phyloP scores from a whole-genome alignment of 2,113 vertebrate genomes.

The Dermatemys mawii region DNA sequence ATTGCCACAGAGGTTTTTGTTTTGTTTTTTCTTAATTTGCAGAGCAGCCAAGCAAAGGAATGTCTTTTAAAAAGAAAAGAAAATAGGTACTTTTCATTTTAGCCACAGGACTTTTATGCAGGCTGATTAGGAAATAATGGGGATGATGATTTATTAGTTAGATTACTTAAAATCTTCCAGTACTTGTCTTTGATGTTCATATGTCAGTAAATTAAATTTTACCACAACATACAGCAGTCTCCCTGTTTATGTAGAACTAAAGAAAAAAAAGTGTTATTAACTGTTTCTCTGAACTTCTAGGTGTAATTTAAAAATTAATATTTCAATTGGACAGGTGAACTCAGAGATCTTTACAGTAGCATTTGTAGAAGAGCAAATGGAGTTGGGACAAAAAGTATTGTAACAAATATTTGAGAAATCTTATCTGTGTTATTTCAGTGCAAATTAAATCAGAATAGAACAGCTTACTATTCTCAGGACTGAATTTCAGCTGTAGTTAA shows the following conservation, averaged over 20 bases:
- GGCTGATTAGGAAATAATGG: background rate
- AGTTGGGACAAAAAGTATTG: background rate
- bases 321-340: background rate
- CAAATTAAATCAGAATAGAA: slow-evolving; percentile 2
- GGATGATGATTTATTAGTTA: background rate
- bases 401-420: background rate
- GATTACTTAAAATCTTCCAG: background rate
- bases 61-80: slow-evolving; percentile 12
- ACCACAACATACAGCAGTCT: background rate
- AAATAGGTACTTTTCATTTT: background rate
- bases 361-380: slow-evolving; percentile 13
- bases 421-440: background rate
- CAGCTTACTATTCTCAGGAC: background rate
- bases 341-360: background rate
- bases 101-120: background rate
- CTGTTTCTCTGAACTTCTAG: background rate
- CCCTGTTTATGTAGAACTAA: background rate
- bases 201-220: background rate
- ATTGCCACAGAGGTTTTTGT: background rate
- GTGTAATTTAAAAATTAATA: slow-evolving; percentile 7
- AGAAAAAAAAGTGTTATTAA: slow-evolving; percentile 18
- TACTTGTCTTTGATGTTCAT: background rate
- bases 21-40: background rate
- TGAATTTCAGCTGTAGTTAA: background rate
- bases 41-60: slow-evolving; percentile 6